A percentile compares a stretch with the other conserved stretches of the same genome.
phyloP scores from a whole-genome alignment of 1,140 invertebrate species.

The Agraylea sexmaculata region DNA sequence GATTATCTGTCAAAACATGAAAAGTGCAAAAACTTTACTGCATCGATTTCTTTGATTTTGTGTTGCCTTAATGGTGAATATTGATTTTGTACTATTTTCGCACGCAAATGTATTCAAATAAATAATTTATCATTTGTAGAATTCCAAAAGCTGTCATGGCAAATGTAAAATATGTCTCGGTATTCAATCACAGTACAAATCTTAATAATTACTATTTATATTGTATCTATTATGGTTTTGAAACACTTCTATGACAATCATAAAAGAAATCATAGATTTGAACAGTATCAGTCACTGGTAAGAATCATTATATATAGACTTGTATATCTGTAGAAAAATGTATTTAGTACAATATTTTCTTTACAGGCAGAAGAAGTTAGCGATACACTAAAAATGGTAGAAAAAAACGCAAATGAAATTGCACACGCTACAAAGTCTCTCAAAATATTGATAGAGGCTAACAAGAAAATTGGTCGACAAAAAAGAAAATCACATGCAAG shows the following conservation, averaged over 20 bases:
- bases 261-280: slow-evolving; percentile 23
- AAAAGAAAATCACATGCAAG: too few species aligned
- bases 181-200: slow-evolving; percentile 17
- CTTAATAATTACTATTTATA: slow-evolving; percentile 26
- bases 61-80: too few species aligned
- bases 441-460: too few species aligned
- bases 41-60: too few species aligned
- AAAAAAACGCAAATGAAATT: slow-evolving; percentile 33
- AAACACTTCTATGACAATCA: slow-evolving; percentile 39
- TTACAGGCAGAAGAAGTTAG: slow-evolving; percentile 40
- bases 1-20: too few species aligned
- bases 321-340: slow-evolving; percentile 1
- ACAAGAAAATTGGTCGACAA: too few species aligned
- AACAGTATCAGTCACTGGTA: slow-evolving; percentile 18
- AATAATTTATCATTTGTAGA: too few species aligned
- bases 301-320: background rate
- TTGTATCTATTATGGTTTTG: slow-evolving; percentile 34
- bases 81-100: too few species aligned
- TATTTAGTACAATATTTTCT: slow-evolving; percentile 11
- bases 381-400: slow-evolving; percentile 34
- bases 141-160: too few species aligned
- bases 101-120: too few species aligned
- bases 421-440: slow-evolving; percentile 27
- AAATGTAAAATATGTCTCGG: too few species aligned
- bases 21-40: too few species aligned